Evolutionary conservation across 2,888 invertebrate species (phyloP).

Genomic region (Platycheirus albimanus): DNA sequence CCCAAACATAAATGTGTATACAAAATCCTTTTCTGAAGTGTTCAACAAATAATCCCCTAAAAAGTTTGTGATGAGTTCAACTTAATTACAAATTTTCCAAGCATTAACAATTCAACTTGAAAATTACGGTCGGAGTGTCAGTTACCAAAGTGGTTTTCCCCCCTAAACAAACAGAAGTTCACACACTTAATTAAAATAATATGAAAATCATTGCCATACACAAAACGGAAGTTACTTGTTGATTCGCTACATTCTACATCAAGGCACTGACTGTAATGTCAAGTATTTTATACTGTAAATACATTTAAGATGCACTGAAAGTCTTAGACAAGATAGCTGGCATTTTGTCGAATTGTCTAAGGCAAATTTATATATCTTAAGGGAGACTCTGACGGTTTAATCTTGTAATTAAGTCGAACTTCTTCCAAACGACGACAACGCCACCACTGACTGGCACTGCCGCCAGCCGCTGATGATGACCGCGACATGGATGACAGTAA

Average conservation of each 20-base stretch:
- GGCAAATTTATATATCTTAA: conserved; percentile 8
- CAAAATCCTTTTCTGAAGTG: no score
- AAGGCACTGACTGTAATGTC: conserved; percentile 15
- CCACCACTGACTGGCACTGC: no score
- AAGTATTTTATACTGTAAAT: neutral
- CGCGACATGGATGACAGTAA: neutral
- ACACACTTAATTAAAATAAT: conserved; percentile 36
- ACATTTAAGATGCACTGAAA: neutral
- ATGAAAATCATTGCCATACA: conserved; percentile 64
- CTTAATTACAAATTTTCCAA: no score
- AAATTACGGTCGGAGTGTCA: neutral
- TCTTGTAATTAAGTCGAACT: conserved; percentile 8
- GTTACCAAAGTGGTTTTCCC: neutral
- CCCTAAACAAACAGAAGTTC: conserved; percentile 13
- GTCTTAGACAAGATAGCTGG: conserved; percentile 1
- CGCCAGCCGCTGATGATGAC: no score
- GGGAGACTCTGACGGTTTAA: conserved; percentile 3
- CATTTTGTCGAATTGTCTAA: no score
- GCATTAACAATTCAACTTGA: no score
- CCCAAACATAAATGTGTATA: no score
- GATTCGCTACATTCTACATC: conserved; percentile 54
- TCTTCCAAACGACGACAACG: neutral
- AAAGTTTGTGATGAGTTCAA: no score
- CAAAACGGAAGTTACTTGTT: conserved; percentile 64
- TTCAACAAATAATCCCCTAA: no score